These are phyloP conservation scores for Pluvialis apricaria DNA, from an alignment of 2,113 vertebrate genomes.

Conservation along the genomic window DNA sequence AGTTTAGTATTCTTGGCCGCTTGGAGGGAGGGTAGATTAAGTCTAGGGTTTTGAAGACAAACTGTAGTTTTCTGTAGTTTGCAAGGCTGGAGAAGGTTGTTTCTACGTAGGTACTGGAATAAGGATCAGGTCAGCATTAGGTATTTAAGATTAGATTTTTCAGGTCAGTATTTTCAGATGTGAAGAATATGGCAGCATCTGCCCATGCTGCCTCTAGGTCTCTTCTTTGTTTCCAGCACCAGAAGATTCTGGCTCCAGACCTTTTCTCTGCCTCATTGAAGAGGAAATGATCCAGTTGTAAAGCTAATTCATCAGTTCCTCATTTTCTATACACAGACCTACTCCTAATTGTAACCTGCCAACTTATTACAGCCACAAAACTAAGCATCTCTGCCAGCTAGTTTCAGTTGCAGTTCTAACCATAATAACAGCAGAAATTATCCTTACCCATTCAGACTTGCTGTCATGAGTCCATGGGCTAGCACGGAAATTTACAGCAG, in stretches of 20 bases:
- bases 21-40: background rate
- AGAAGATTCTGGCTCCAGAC: background rate
- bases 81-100: background rate
- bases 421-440: background rate
- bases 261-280: background rate
- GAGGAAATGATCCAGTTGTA: background rate
- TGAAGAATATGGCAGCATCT: background rate
- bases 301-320: background rate
- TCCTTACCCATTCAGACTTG: background rate
- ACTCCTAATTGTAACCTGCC: background rate
- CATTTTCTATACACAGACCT: background rate
- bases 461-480: background rate
- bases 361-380: background rate
- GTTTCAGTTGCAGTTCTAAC: slow-evolving; percentile 1
- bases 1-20: background rate
- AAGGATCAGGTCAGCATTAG: background rate
- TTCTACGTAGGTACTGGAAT: background rate
- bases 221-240: background rate
- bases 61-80: background rate
- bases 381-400: background rate
- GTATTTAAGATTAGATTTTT: background rate
- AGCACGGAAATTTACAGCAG: background rate
- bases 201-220: background rate
- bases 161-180: background rate
- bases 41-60: background rate